A percentile compares a stretch with the other conserved stretches of the same genome.
These are phyloP conservation scores for Rhagonycha lutea DNA, from an alignment of 2,888 invertebrate species.

Conservation along the genomic window DNA sequence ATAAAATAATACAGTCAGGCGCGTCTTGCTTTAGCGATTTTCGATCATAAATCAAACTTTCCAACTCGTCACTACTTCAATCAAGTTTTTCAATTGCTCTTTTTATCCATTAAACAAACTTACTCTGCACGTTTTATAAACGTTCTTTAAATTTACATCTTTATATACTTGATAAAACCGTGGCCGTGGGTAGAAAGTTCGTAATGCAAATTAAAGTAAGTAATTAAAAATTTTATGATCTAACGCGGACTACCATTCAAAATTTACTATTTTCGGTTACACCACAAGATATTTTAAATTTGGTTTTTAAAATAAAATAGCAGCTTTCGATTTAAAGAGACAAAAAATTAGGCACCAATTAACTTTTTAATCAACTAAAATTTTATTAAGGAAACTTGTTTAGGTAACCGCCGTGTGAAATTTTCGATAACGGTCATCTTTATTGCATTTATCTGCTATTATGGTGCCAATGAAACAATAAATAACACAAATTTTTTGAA, in stretches of 20 bases:
- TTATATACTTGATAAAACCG: not conserved
- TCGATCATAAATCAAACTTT: not conserved
- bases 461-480: not conserved
- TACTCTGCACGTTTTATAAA: not conserved
- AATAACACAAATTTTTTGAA: not conserved
- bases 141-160: not conserved
- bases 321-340: not conserved
- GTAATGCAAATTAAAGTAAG: not conserved
- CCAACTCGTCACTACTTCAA: slow-evolving; percentile 1
- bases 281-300: not conserved
- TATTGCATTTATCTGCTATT: not conserved
- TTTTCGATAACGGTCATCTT: not conserved
- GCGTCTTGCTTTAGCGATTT: slow-evolving; percentile 8
- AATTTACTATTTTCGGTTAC: not conserved
- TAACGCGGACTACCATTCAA: not conserved
- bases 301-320: not conserved
- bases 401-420: not conserved
- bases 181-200: not conserved
- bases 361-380: not conserved
- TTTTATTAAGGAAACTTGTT: not conserved
- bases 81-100: not conserved
- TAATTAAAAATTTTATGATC: not conserved
- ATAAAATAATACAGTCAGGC: slow-evolving; percentile 2
- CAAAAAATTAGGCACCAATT: not conserved
- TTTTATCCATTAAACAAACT: not conserved